Evolutionary conservation across 2,113 vertebrate species (phyloP).

Genomic region (Eira barbara): DNA sequence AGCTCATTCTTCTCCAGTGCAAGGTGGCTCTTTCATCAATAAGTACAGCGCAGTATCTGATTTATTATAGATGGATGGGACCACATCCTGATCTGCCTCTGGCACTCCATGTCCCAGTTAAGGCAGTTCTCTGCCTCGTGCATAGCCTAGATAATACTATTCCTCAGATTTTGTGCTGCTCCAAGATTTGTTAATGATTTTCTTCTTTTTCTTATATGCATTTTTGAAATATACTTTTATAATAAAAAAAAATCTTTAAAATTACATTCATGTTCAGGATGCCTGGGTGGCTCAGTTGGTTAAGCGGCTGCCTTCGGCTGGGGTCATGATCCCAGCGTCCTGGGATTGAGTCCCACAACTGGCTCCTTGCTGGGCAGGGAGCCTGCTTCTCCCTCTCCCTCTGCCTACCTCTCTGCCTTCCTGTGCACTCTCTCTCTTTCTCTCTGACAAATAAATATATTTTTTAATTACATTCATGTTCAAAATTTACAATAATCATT

Average conservation of each 20-base stretch:
- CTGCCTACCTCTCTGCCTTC: too few species aligned
- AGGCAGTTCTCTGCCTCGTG: background rate
- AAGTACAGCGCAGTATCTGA: background rate
- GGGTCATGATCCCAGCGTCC: too few species aligned
- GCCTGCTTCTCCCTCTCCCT: too few species aligned
- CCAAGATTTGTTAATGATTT: background rate
- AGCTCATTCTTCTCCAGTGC: background rate
- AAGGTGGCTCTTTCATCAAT: background rate
- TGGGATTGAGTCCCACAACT: too few species aligned
- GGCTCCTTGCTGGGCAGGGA: too few species aligned
- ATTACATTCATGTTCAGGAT: background rate
- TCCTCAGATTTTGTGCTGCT: background rate
- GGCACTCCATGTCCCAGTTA: background rate
- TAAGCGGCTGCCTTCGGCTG: too few species aligned
- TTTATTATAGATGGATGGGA: background rate
- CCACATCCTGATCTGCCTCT: background rate
- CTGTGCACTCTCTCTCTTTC: too few species aligned
- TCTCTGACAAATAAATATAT: background rate
- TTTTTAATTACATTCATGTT: background rate
- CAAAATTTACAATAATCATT: background rate
- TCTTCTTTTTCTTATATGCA: background rate
- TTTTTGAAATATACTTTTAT: background rate
- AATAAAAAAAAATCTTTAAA: background rate
- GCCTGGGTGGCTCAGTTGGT: too few species aligned
- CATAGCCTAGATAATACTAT: background rate